Base-by-base conservation (phyloP, 2,888 invertebrate species). In the Pheosia gnoma region DNA sequence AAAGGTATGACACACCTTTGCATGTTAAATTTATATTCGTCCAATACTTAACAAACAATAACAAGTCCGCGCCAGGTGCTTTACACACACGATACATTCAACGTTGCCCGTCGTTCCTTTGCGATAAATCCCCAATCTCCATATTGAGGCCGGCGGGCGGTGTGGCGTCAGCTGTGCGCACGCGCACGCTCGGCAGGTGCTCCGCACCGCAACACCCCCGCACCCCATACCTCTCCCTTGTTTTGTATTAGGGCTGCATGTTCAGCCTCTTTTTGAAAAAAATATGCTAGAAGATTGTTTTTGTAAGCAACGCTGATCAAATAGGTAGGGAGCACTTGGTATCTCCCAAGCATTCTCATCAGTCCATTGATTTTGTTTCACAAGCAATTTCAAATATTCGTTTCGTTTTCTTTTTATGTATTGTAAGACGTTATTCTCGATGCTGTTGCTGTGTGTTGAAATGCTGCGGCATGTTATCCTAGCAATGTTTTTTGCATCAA, bases 121-220 rank as follows among this genome's bases (percentile, higher is more conserved):
- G 66, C 71, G 70, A 77, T 79, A 81, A 78, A 79, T 76, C 73
- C 74, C 65, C 70, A 78, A 80, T 81, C 73, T 78, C 74, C 78
- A 80, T 81, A 79, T 70, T 78, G 57, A 45, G 64, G 51, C n/a
- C 38, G 39, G 55, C 38, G 37, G 10, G 13, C 9, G 55, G 55
- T 41, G 43, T 58, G 59, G 59, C 68, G 77, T 75, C 82, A 79
- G 82, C 76, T 79, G 56, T 56, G 82, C 78, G 81, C 82, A 74
- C 76, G 79, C 81, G 81, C 75, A 60, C 71, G 74, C 75, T 39
- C 66, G 72, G 79, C 82, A 79, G 81, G 81, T 81, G 83, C 68
- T 62, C 61, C 76, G 73, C 59, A 61, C 51, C 66, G 41, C 60
- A 63, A 59, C 56, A 60, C 65, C 59, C 60, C 63, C 59, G 37